Conservation (phyloP, 2,797 vertebrate species). For the Typhlichthys eigenmanni region DNA sequence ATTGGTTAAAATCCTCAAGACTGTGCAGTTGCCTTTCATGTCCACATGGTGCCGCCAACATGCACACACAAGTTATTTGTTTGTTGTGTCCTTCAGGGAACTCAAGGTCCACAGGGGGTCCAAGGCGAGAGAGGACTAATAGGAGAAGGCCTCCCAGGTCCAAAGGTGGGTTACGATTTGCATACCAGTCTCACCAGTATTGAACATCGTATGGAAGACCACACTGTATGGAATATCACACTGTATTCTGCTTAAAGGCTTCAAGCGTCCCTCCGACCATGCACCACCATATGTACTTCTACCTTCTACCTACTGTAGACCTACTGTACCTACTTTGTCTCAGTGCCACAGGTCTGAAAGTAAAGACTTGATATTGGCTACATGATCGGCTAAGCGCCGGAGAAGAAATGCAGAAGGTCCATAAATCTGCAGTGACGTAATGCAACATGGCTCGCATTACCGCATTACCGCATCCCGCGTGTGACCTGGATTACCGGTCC, state of each 20-base stretch:
- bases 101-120: constrained; percentile 83
- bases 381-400: constrained; percentile 1
- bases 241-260: constrained; percentile 24
- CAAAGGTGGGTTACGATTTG: constrained; percentile 78
- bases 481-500: constrained; percentile 6
- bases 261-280: constrained; percentile 23
- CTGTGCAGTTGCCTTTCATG: no score
- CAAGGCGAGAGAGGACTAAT: constrained; percentile 83
- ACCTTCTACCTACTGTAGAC: constrained; percentile 5
- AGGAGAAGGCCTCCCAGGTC: constrained; percentile 87
- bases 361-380: constrained; percentile 1
- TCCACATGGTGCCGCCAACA: no score
- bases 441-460: constrained; percentile 26
- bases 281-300: constrained; percentile 32
- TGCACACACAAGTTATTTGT: neutral
- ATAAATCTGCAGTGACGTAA: constrained; percentile 14
- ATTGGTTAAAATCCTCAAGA: no score
- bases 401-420: constrained; percentile 27
- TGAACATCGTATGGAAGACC: no score
- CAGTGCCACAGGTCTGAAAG: constrained; percentile 34
- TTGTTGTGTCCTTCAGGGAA: constrained; percentile 71
- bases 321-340: constrained; percentile 10
- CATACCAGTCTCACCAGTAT: neutral
- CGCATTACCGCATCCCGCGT: constrained; percentile 14
- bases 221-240: constrained; percentile 3